Evolutionary conservation across 2,113 vertebrate species (phyloP).

Genomic region (Phyllostomus discolor): DNA sequence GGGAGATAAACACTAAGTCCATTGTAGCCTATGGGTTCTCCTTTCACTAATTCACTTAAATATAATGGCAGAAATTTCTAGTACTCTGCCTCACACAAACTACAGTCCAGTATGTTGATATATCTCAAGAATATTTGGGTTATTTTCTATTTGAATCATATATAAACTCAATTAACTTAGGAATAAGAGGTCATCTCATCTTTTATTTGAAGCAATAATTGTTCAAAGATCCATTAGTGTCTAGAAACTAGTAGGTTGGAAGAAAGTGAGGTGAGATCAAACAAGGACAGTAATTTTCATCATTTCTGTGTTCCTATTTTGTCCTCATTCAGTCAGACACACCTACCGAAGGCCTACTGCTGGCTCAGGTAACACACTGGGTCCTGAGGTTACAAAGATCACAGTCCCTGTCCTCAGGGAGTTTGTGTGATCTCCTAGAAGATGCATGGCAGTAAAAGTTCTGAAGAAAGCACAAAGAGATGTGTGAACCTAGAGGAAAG

Average conservation of each 20-base stretch:
- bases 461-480: neutral
- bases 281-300: neutral
- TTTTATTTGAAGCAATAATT: neutral
- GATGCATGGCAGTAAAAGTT: neutral
- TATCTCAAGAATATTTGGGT: neutral
- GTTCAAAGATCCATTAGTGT: neutral
- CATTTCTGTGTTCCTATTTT: neutral
- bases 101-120: neutral
- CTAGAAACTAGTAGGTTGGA: neutral
- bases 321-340: neutral
- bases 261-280: neutral
- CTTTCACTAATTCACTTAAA: neutral
- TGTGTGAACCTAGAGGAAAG: neutral
- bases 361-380: neutral
- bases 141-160: slow-evolving; percentile 27
- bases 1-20: neutral
- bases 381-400: neutral
- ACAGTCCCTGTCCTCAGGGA: neutral
- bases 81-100: neutral
- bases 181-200: neutral
- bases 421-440: neutral
- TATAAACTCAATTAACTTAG: neutral
- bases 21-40: neutral
- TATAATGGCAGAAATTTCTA: neutral
- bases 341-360: neutral